phyloP scores from a whole-genome alignment of 53 echinoderm and acorn worm species.

The Mesocentrotus franciscanus region DNA sequence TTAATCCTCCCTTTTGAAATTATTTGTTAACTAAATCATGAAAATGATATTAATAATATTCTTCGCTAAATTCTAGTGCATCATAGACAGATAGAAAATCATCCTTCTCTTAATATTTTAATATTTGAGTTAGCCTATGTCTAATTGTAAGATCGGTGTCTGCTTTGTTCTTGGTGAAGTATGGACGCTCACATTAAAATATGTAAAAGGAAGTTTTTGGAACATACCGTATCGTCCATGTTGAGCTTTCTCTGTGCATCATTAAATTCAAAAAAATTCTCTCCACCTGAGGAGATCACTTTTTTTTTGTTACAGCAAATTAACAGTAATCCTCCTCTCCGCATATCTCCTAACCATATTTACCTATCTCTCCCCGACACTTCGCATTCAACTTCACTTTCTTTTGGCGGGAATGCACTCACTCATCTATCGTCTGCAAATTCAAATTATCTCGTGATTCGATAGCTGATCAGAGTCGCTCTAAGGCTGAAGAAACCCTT shows the following conservation, averaged over 20 bases:
- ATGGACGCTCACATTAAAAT: no score
- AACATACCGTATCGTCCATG: no score
- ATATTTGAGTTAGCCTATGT: no score
- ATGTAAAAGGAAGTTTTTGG: no score
- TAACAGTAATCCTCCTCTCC: background rate
- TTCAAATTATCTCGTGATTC: constrained; percentile 34
- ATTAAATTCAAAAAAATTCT: background rate
- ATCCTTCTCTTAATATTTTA: no score
- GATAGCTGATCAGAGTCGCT: constrained; percentile 4
- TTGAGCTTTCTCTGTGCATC: background rate
- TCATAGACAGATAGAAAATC: no score
- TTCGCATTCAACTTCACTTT: background rate
- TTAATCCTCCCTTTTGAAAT: no score
- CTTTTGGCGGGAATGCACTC: constrained; percentile 29
- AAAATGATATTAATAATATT: no score
- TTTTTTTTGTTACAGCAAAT: background rate
- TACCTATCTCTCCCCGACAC: background rate
- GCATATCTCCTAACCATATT: constrained; percentile 25
- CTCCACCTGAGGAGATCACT: background rate
- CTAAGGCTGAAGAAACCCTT: background rate
- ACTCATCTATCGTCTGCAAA: constrained; percentile 28
- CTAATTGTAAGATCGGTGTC: no score
- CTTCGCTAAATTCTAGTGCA: no score
- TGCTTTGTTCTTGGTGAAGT: no score
- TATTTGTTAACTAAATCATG: no score